Conservation (phyloP, 2,888 invertebrate species). For the Shargacucullia verbasci region DNA sequence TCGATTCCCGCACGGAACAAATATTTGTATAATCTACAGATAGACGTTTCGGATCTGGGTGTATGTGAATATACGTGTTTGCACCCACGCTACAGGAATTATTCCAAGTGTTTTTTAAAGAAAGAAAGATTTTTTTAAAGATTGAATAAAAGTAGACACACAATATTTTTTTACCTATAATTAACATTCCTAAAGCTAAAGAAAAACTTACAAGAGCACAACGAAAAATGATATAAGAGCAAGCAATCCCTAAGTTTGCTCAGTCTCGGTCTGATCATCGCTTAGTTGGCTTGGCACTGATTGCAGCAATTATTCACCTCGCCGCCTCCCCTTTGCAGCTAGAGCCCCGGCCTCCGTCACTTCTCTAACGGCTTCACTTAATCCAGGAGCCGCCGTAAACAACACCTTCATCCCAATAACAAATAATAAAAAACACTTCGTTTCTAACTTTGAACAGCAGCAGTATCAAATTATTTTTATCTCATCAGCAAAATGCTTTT, state of each 20-base stretch:
- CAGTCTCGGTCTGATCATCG: conserved; percentile 62
- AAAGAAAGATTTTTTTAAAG: too few species aligned
- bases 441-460: conserved; percentile 20
- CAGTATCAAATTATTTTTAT: conserved; percentile 60
- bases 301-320: conserved; percentile 83
- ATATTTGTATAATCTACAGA: too few species aligned
- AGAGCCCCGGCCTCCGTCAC: conserved; percentile 65
- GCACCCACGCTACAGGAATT: too few species aligned
- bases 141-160: too few species aligned
- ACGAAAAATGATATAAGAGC: conserved; percentile 20
- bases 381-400: conserved; percentile 58
- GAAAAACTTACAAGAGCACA: not conserved
- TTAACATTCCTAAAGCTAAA: too few species aligned
- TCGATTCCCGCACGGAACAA: too few species aligned
- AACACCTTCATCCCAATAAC: conserved; percentile 49
- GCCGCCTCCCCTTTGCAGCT: conserved; percentile 70
- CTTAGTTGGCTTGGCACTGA: conserved; percentile 79
- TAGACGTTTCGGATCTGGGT: too few species aligned
- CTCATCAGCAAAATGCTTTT: conserved; percentile 70
- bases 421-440: conserved; percentile 47
- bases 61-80: too few species aligned
- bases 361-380: conserved; percentile 69
- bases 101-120: too few species aligned
- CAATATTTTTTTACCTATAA: too few species aligned
- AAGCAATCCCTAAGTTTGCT: conserved; percentile 56